Evolutionary conservation across 1,140 invertebrate species (phyloP).

Genomic region (Penaeus indicus): DNA sequence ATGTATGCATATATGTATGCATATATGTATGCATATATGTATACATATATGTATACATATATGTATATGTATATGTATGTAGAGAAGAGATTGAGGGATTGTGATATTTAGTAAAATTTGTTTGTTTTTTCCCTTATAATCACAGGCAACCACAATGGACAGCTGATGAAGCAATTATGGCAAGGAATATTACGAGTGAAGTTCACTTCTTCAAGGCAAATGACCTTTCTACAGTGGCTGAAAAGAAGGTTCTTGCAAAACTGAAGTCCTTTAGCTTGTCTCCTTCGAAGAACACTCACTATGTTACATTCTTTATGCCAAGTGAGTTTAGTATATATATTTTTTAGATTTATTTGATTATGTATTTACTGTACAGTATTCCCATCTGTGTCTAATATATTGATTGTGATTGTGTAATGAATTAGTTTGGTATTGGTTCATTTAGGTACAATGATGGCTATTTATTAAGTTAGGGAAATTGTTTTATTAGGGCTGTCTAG

Average conservation of each 20-base stretch:
- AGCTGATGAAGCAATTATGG: constrained; percentile 52
- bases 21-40: too few relatives aligned
- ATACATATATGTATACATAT: too few relatives aligned
- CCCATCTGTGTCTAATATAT: too few relatives aligned
- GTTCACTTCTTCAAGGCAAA: constrained; percentile 59
- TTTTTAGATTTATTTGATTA: neutral
- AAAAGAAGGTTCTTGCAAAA: constrained; percentile 54
- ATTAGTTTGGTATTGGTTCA: neutral
- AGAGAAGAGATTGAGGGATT: neutral
- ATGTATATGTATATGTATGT: too few relatives aligned
- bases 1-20: too few relatives aligned
- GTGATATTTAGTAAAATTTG: neutral
- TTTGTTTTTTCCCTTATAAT: neutral
- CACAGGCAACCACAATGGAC: constrained; percentile 62
- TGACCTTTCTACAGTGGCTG: constrained; percentile 43
- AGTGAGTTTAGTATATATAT: constrained; percentile 27
- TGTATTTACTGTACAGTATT: neutral
- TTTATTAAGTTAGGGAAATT: neutral
- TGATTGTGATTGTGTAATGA: too few relatives aligned
- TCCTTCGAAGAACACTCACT: constrained; percentile 46
- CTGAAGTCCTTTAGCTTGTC: constrained; percentile 56
- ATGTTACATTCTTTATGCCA: constrained; percentile 61
- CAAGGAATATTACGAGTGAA: constrained; percentile 53
- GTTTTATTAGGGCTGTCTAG: neutral
- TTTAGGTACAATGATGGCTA: neutral